A percentile compares a stretch with the other conserved stretches of the same genome.
These are phyloP conservation scores for Aleiodes alternator DNA, from an alignment of 2,888 invertebrate genomes.

Conservation along the genomic window DNA sequence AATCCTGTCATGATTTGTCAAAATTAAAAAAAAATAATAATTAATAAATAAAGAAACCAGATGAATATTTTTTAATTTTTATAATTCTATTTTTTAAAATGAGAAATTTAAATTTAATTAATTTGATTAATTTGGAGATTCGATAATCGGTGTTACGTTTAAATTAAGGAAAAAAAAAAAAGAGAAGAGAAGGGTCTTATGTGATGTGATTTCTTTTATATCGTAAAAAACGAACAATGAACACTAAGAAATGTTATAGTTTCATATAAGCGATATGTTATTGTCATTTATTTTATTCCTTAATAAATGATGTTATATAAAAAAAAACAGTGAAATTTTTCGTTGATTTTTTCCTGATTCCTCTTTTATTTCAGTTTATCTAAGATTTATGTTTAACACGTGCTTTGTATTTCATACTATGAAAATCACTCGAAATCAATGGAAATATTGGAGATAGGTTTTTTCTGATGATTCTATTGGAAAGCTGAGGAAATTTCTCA, in stretches of 20 bases:
- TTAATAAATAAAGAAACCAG: background rate
- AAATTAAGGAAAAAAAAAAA: no score
- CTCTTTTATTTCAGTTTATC: constrained; percentile 1
- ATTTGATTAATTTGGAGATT: constrained; percentile 22
- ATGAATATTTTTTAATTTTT: constrained; percentile 19
- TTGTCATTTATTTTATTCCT: constrained; percentile 76
- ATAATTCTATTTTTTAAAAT: constrained; percentile 7
- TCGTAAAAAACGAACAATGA: constrained; percentile 73
- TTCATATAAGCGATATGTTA: constrained; percentile 76
- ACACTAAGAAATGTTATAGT: constrained; percentile 76
- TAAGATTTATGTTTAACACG: constrained; percentile 35
- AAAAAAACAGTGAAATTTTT: constrained; percentile 54
- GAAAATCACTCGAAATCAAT: no score
- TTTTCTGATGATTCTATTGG: no score
- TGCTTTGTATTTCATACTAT: no score
- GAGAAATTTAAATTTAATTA: constrained; percentile 24
- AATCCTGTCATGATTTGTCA: constrained; percentile 64
- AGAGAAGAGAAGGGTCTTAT: constrained; percentile 68
- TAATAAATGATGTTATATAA: constrained; percentile 76
- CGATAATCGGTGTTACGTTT: background rate
- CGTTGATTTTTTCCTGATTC: no score
- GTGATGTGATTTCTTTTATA: constrained; percentile 76
- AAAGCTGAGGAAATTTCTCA: no score
- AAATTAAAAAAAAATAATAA: constrained; percentile 19
- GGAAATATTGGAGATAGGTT: no score